Percentiles rank a stretch among this genome's conserved stretches.
phyloP scores from a whole-genome alignment of 2,888 invertebrate genomes.

The Drepanosiphum platanoidis region DNA sequence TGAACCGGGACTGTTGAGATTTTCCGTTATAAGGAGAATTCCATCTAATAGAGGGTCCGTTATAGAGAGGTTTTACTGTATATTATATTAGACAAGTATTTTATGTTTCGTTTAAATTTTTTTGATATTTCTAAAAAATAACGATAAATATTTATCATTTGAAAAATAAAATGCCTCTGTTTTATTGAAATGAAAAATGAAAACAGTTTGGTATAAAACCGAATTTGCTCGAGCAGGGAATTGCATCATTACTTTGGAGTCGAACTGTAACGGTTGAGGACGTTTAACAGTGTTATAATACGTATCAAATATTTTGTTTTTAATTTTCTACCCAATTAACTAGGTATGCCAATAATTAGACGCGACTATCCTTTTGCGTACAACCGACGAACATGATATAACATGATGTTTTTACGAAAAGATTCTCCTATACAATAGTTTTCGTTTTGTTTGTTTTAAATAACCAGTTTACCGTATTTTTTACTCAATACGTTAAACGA shows the following conservation, averaged over 20 bases:
- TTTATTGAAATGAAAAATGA: neutral
- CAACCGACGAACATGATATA: neutral
- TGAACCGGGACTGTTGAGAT: too few relatives aligned
- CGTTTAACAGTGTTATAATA: constrained; percentile 32
- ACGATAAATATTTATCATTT: too few relatives aligned
- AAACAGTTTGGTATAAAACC: neutral
- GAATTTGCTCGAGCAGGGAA: constrained; percentile 39
- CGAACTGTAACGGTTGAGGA: constrained; percentile 49
- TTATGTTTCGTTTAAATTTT: neutral
- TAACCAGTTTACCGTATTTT: constrained; percentile 19
- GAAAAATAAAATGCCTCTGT: neutral
- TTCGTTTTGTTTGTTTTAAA: neutral
- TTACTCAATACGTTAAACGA: too few relatives aligned
- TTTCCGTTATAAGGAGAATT: too few relatives aligned
- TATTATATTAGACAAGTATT: too few relatives aligned
- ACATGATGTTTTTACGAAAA: neutral
- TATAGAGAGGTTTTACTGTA: too few relatives aligned
- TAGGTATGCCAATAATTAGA: constrained; percentile 12
- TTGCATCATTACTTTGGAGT: constrained; percentile 29
- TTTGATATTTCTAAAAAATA: neutral
- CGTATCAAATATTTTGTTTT: constrained; percentile 23
- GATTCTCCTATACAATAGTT: neutral
- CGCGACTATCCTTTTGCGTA: neutral
- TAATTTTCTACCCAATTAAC: constrained; percentile 28
- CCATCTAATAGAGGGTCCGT: too few relatives aligned